Evolutionary conservation across 2,888 invertebrate genomes (phyloP), one percentile per base, ranked within the genome.

Genomic region (Parnassius orleans): DNA sequence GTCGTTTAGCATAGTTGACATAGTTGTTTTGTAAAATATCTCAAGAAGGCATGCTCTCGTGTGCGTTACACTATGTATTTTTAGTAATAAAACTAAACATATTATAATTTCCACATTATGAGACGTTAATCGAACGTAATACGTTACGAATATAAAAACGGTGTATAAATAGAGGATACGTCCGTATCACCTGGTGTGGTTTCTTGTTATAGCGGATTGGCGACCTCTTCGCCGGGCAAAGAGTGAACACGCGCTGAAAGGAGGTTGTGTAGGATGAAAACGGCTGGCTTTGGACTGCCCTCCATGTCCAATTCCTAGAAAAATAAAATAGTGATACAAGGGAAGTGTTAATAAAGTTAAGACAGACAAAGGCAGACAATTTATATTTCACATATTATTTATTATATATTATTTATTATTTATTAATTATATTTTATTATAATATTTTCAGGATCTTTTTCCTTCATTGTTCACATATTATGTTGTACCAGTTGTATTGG

Each of bases 231-330:
- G 57, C 73, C 77, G 65, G 93, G 98, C 71, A 99, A 93, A 70
- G 98, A 95, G 86, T 98, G 97, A 65, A 99, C 98, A 92, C 99
- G 99, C 72, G 99, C 98, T 47, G 99, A 99, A 65, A 99, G 94
- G 83, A 99, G 96, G 80, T 99, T 99, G 93, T 99, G 99, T 60
- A 99, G 94, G 68, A 99, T 98, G 93, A 99, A 99, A 66, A 99
- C 99, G 54, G 99, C 96, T 42, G 99, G 99, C 87, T 99, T 99
- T 9, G 99, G 99, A 84, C 98, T 99, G 74, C 97, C 97, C 79
- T 98, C 97, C 93, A 99, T 94, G 84, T 99, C 98, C 75, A 55
- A 60, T 47, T 54, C 48, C 50, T 57, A 43, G 7, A 48, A 50
- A 11, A 19, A 43, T 15, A 11, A 44, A 11, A 24, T 19, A 10